Conservation (phyloP, 2,888 invertebrate species). For the Cheilosia variabilis region DNA sequence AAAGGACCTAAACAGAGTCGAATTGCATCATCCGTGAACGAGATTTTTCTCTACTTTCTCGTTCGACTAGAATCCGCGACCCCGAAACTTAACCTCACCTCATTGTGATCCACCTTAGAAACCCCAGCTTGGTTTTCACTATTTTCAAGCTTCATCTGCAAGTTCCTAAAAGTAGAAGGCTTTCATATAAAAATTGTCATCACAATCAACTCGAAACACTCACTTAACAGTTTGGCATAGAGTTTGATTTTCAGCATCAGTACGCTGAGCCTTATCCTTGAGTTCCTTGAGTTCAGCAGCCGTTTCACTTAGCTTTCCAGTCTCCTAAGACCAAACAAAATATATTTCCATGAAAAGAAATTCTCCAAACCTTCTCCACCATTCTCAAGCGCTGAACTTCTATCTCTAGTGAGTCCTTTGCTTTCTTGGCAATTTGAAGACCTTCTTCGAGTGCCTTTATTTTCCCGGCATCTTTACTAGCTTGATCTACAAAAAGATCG, state of each 20-base stretch:
- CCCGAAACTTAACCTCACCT: slow-evolving; percentile 8
- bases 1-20: too few species aligned
- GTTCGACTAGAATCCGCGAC: background rate
- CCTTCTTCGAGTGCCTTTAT: slow-evolving; percentile 10
- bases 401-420: slow-evolving; percentile 25
- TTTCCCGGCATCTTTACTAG: slow-evolving; percentile 15
- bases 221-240: slow-evolving; percentile 28
- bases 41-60: background rate
- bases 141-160: slow-evolving; percentile 15
- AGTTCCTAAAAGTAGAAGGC: slow-evolving; percentile 12
- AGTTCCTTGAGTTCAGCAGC: background rate
- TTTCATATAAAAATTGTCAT: background rate
- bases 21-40: too few species aligned
- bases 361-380: slow-evolving; percentile 4
- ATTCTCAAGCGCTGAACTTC: slow-evolving; percentile 35
- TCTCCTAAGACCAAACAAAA: slow-evolving; percentile 21
- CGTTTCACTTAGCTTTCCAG: background rate
- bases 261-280: background rate
- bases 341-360: background rate
- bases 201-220: background rate
- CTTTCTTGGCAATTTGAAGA: background rate
- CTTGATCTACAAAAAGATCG: slow-evolving; percentile 30
- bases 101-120: slow-evolving; percentile 4
- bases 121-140: background rate
- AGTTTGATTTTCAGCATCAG: slow-evolving; percentile 22